These are phyloP conservation scores for Phaenicophaeus curvirostris DNA, from an alignment of 2,797 vertebrate genomes.

Conservation along the genomic window DNA sequence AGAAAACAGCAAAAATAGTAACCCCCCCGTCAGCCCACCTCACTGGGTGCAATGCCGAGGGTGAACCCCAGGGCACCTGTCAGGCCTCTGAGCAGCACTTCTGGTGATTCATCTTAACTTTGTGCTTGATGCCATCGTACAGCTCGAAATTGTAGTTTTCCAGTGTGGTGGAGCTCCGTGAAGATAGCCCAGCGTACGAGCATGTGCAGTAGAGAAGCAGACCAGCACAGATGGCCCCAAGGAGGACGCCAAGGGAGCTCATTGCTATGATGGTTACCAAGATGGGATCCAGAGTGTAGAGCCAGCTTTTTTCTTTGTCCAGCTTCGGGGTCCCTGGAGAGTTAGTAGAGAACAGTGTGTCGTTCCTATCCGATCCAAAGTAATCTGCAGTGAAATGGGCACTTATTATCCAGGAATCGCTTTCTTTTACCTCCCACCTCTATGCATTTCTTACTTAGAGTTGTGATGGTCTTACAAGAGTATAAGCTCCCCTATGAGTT, in stretches of 20 bases:
- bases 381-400: slow-evolving; percentile 79
- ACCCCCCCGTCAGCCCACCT: slow-evolving; percentile 62
- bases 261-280: slow-evolving; percentile 98
- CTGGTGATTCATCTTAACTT: slow-evolving; percentile 98
- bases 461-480: not conserved
- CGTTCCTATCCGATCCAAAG: slow-evolving; percentile 86
- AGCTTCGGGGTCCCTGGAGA: slow-evolving; percentile 85
- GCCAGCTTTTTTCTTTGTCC: slow-evolving; percentile 92
- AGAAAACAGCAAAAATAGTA: slow-evolving; percentile 67
- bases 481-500: not conserved
- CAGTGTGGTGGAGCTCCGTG: slow-evolving; percentile 93
- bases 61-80: slow-evolving; percentile 60
- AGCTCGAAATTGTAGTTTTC: slow-evolving; percentile 99
- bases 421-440: not conserved
- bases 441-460: not conserved
- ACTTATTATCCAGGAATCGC: slow-evolving; percentile 60
- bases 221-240: slow-evolving; percentile 92
- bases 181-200: slow-evolving; percentile 91
- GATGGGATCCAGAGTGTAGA: slow-evolving; percentile 95
- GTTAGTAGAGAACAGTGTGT: slow-evolving; percentile 82
- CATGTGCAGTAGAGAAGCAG: slow-evolving; percentile 96
- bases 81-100: slow-evolving; percentile 96
- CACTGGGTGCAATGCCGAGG: slow-evolving; percentile 46
- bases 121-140: slow-evolving; percentile 97
- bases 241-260: slow-evolving; percentile 93